A percentile compares a stretch with the other conserved stretches of the same genome.
phyloP scores from a whole-genome alignment of 2,888 invertebrate genomes.

The Chironomus tentans region DNA sequence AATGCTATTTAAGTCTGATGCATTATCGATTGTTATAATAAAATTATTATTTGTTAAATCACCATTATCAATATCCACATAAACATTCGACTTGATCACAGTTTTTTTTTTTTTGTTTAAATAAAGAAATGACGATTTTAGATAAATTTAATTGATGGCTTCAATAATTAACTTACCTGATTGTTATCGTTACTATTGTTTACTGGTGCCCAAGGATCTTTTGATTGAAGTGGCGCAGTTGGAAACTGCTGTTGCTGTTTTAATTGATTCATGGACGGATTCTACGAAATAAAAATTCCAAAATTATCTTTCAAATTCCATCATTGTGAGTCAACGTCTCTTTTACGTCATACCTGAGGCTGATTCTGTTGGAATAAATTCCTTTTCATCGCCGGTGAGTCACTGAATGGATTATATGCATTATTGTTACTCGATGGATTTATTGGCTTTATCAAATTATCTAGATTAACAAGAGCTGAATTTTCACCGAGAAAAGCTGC shows the following conservation, averaged over 20 bases:
- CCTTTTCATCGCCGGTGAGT: slow-evolving; percentile 29
- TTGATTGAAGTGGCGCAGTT: slow-evolving; percentile 40
- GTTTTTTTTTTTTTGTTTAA: too few relatives aligned
- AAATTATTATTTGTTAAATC: slow-evolving; percentile 6
- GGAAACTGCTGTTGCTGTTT: slow-evolving; percentile 43
- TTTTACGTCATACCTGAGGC: slow-evolving; percentile 37
- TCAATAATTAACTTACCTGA: slow-evolving; percentile 35
- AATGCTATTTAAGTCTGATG: too few relatives aligned
- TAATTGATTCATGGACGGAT: slow-evolving; percentile 44
- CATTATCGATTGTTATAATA: not conserved
- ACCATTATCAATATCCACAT: not conserved
- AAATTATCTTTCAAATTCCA: not conserved
- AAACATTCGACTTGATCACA: not conserved
- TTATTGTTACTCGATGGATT: slow-evolving; percentile 38
- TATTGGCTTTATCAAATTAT: slow-evolving; percentile 75
- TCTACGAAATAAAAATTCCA: slow-evolving; percentile 32
- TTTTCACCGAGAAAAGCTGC: slow-evolving; percentile 94
- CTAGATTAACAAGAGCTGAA: slow-evolving; percentile 92
- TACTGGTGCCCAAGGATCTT: slow-evolving; percentile 42
- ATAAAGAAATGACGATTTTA: not conserved
- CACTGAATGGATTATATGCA: slow-evolving; percentile 43
- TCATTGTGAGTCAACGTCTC: not conserved
- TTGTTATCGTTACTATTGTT: slow-evolving; percentile 33
- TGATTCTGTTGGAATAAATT: slow-evolving; percentile 52
- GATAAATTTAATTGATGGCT: not conserved